phyloP scores from a whole-genome alignment of 2,888 invertebrate genomes.

The Phaedon cochleariae region DNA sequence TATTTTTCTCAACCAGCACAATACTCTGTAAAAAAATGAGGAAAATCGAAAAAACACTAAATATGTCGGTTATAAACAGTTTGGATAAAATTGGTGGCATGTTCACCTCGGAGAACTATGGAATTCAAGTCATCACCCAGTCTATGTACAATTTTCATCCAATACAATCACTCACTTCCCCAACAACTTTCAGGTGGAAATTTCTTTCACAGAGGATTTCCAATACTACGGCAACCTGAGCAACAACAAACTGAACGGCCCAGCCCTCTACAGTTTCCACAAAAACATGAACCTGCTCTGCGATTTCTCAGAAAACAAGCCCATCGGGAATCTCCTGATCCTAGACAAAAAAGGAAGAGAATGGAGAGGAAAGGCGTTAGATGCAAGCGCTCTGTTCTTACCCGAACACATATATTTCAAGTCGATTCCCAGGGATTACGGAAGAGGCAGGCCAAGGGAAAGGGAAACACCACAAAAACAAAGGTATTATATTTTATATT shows the following conservation, averaged over 20 bases:
- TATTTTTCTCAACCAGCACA: too few relatives aligned
- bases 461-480: constrained; percentile 1
- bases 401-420: constrained; percentile 55
- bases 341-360: constrained; percentile 65
- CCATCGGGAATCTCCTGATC: constrained; percentile 61
- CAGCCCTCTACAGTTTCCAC: constrained; percentile 65
- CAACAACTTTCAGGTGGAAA: background rate
- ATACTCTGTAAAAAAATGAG: too few relatives aligned
- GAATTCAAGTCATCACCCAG: too few relatives aligned
- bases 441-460: constrained; percentile 44
- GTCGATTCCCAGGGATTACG: constrained; percentile 45
- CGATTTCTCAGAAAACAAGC: constrained; percentile 66
- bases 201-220: constrained; percentile 58
- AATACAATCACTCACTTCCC: too few relatives aligned
- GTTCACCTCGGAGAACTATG: too few relatives aligned
- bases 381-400: constrained; percentile 44
- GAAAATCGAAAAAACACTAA: too few relatives aligned
- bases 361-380: constrained; percentile 63
- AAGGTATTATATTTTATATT: too few relatives aligned
- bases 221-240: constrained; percentile 64
- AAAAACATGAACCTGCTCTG: constrained; percentile 64
- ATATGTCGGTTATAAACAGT: too few relatives aligned
- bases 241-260: constrained; percentile 61
- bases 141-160: too few relatives aligned
- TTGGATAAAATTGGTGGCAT: too few relatives aligned